Conservation (phyloP, 1,140 invertebrate genomes). For the Caenorhabditis remanei region DNA sequence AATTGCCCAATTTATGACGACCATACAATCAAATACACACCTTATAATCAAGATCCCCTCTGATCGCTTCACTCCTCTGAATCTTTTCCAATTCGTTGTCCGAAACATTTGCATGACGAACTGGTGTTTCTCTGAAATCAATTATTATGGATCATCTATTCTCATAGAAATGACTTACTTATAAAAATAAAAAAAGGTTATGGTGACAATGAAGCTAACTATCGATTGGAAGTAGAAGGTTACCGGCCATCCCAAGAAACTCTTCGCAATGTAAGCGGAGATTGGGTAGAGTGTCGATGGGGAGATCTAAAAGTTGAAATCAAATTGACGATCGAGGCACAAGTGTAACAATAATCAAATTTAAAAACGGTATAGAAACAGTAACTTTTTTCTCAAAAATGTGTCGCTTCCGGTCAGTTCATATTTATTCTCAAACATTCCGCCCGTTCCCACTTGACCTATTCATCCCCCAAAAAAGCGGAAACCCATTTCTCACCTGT, state of each 20-base stretch:
- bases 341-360: too few species aligned
- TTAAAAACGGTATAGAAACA: background rate
- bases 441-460: background rate
- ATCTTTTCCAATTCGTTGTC: slow-evolving; percentile 26
- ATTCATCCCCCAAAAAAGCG: background rate
- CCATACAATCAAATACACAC: background rate
- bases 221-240: slow-evolving; percentile 38
- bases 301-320: slow-evolving; percentile 6
- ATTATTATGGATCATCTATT: background rate
- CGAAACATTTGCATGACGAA: slow-evolving; percentile 32
- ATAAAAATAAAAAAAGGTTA: slow-evolving; percentile 32
- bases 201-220: slow-evolving; percentile 12
- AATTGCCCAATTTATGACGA: background rate
- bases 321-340: too few species aligned
- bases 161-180: background rate
- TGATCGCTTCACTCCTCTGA: background rate
- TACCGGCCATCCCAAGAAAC: slow-evolving; percentile 14
- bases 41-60: slow-evolving; percentile 48
- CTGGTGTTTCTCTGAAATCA: slow-evolving; percentile 12
- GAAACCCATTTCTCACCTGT: background rate
- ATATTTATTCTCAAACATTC: background rate
- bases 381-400: background rate
- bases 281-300: slow-evolving; percentile 10
- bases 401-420: background rate
- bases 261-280: slow-evolving; percentile 5